Evolutionary conservation across 2,888 invertebrate species (phyloP), one percentile per base, ranked within the genome.

Genomic region (Pyrrhosoma nymphula): DNA sequence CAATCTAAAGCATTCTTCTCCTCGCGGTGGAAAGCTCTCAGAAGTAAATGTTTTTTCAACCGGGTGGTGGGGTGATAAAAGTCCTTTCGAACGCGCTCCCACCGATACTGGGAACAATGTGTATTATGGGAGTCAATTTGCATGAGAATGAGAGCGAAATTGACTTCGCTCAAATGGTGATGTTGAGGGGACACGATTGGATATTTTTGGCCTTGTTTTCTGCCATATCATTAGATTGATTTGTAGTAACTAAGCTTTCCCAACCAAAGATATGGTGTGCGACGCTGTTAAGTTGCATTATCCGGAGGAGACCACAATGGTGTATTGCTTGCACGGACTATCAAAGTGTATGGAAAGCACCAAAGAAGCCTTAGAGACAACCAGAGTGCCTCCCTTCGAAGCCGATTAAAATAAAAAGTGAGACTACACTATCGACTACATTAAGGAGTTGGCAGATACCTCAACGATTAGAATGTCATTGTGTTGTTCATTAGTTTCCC

Each of bases 41-140:
- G 26, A 56, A 26, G 56, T 12, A 89, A 23, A 39, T 39, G 47
- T 89, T 56, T 89, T 88, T 35, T 0, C 8, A n/a, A 55, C 47
- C 26, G 55, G n/a, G 1, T 6, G 55, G 12, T 3, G 56, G 12
- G 55, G 26, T 3, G 56, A 82, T 82, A 82, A 82, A 23, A 82
- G 8, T 35, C 0, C 35, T 35, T 35, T 4, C 30, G 30, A 35
- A 35, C 30, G 10, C 14, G 35, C 30, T 12, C 82, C 12, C 30
- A 4, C 30, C 35, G 82, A 82, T 82, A 82, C 35, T 82, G 82
- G 35, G 35, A 82, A 82, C 82, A 82, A 35, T 82, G 82, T 16
- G 82, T 82, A 82, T 82, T 82, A 82, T 30, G 26, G 82, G 82
- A 82, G 82, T 16, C 82, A 82, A 82, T 82, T 82, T 82, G 82